A percentile compares a stretch with the other conserved stretches of the same genome.
Evolutionary conservation across 2,797 vertebrate genomes (phyloP).

Genomic region (Sparidentex hasta): DNA sequence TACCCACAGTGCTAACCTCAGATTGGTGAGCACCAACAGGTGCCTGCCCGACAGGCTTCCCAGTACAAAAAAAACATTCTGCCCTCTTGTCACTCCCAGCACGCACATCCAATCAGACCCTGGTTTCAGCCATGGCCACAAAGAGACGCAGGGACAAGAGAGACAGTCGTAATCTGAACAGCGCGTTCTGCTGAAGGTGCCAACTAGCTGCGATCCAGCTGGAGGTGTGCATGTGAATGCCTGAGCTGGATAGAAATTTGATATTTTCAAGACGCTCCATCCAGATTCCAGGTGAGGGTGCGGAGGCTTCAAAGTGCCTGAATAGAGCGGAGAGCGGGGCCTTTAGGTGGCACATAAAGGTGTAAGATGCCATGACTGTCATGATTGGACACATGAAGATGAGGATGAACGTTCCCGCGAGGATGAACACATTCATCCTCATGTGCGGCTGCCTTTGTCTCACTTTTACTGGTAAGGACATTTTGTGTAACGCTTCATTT

Average conservation of each 20-base stretch:
- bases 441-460: constrained; percentile 72
- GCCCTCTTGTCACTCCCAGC: constrained; percentile 78
- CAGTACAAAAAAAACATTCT: constrained; percentile 82
- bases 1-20: constrained; percentile 69
- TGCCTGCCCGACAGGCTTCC: constrained; percentile 77
- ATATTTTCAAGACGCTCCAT: constrained; percentile 7
- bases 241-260: background rate
- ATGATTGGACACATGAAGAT: constrained; percentile 44
- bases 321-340: background rate
- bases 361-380: constrained; percentile 57
- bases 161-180: constrained; percentile 22
- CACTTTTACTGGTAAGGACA: constrained; percentile 76
- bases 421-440: constrained; percentile 60
- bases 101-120: constrained; percentile 70
- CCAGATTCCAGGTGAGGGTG: constrained; percentile 26
- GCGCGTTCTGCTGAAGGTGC: constrained; percentile 22
- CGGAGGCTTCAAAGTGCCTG: background rate
- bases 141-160: constrained; percentile 34
- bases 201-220: background rate
- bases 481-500: background rate
- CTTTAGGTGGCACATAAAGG: constrained; percentile 27
- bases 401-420: constrained; percentile 49
- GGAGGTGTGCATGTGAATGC: constrained; percentile 14
- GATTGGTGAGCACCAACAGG: constrained; percentile 85
- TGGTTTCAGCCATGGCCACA: constrained; percentile 59